phyloP scores from a whole-genome alignment of 2,113 vertebrate species.

The Nothobranchius kuhntae region DNA sequence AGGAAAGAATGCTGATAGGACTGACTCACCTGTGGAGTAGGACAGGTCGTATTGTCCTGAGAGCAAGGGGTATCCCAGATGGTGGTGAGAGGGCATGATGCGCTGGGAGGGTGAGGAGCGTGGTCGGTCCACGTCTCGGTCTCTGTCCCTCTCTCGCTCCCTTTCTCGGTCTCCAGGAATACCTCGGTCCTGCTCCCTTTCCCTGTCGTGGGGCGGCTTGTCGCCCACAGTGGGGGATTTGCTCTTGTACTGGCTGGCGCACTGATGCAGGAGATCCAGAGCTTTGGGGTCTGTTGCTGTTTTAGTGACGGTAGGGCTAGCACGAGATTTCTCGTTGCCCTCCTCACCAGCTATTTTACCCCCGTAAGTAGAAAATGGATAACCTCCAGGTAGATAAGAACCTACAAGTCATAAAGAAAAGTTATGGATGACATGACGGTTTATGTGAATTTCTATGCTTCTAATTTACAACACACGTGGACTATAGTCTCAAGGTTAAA shows the following conservation, averaged over 20 bases:
- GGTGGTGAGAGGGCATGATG: slow-evolving; percentile 94
- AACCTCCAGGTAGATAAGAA: slow-evolving; percentile 93
- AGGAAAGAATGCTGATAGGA: neutral
- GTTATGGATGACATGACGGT: slow-evolving; percentile 1
- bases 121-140: slow-evolving; percentile 87
- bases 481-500: neutral
- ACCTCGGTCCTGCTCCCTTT: slow-evolving; percentile 81
- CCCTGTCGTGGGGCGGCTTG: slow-evolving; percentile 88
- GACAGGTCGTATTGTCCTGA: slow-evolving; percentile 95
- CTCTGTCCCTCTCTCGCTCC: slow-evolving; percentile 81
- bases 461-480: neutral
- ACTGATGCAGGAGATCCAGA: slow-evolving; percentile 97
- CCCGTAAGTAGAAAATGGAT: slow-evolving; percentile 94
- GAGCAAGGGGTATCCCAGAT: slow-evolving; percentile 93
- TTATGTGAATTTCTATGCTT: neutral
- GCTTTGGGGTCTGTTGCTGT: slow-evolving; percentile 94
- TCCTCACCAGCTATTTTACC: slow-evolving; percentile 90
- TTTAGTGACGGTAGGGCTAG: slow-evolving; percentile 93
- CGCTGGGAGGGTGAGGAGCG: slow-evolving; percentile 97
- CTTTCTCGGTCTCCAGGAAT: slow-evolving; percentile 81
- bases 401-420: slow-evolving; percentile 71
- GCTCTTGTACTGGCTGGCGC: slow-evolving; percentile 99
- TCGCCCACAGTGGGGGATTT: slow-evolving; percentile 96
- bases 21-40: slow-evolving; percentile 90
- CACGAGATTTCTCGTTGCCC: slow-evolving; percentile 89